A percentile compares a stretch with the other conserved stretches of the same genome.
Conservation (phyloP, 2,888 invertebrate species). For the Torymus texanus region DNA sequence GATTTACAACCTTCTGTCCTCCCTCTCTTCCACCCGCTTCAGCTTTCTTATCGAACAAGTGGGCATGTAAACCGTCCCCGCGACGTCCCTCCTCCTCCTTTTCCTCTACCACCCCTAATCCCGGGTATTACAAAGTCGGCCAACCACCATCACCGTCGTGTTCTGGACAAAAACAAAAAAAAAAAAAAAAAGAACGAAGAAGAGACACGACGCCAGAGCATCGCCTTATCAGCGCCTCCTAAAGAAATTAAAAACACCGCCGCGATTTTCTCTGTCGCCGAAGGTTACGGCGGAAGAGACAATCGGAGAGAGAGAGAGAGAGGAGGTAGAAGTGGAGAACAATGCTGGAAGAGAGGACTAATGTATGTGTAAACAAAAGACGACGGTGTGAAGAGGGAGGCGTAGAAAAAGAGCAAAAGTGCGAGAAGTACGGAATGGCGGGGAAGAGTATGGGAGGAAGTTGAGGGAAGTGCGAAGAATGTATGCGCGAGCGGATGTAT, state of each 20-base stretch:
- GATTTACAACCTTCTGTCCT: conserved; percentile 1
- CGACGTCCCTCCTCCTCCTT: background rate
- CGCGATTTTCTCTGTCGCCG: background rate
- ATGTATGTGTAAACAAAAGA: background rate
- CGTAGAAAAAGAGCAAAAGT: conserved; percentile 12
- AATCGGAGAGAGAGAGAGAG: no score
- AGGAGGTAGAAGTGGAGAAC: conserved; percentile 9
- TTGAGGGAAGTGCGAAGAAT: background rate
- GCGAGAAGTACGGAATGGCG: background rate
- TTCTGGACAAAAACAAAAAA: conserved; percentile 4
- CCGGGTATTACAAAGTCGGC: conserved; percentile 6
- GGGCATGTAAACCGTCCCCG: background rate
- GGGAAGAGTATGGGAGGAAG: conserved; percentile 23
- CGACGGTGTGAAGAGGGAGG: conserved; percentile 15
- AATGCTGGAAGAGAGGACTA: conserved; percentile 1
- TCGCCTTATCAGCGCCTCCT: conserved; percentile 61
- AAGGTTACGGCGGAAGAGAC: background rate
- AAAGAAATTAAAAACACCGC: conserved; percentile 66
- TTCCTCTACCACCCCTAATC: background rate
- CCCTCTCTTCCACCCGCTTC: background rate
- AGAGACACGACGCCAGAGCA: conserved; percentile 2
- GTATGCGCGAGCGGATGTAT: background rate
- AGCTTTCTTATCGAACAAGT: background rate
- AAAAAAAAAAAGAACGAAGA: background rate
- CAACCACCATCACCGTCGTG: background rate